Percentiles rank a stretch among this genome's conserved stretches.
phyloP scores from a whole-genome alignment of 1,140 invertebrate genomes.

The Drosophila murphyi region DNA sequence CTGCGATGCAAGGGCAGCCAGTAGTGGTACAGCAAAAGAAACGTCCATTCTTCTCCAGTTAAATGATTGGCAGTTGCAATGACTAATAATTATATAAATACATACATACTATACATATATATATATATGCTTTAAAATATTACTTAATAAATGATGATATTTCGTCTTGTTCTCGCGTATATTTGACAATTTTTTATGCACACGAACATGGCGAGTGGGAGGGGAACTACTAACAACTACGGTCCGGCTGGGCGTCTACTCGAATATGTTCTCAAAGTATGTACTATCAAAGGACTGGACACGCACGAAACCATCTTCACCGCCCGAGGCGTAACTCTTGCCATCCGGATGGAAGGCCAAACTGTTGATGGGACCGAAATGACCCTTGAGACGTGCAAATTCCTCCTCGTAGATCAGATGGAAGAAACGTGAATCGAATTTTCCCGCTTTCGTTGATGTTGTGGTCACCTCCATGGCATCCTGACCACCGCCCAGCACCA shows the following conservation, averaged over 20 bases:
- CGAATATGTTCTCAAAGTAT: constrained; percentile 98
- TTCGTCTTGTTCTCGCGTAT: constrained; percentile 82
- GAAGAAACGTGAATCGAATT: constrained; percentile 99
- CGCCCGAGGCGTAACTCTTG: constrained; percentile 97
- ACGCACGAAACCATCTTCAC: constrained; percentile 99
- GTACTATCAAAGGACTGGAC: constrained; percentile 98
- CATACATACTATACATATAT: constrained; percentile 20
- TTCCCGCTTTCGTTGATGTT: constrained; percentile 96
- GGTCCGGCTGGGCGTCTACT: constrained; percentile 87
- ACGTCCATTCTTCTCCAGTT: constrained; percentile 68
- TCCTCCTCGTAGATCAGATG: constrained; percentile 99
- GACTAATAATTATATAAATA: constrained; percentile 24
- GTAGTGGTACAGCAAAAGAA: constrained; percentile 81
- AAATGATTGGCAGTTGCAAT: constrained; percentile 23
- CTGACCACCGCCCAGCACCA: constrained; percentile 98
- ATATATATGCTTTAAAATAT: constrained; percentile 40
- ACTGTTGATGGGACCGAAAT: constrained; percentile 99
- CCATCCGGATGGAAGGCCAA: constrained; percentile 99
- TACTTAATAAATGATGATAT: constrained; percentile 61
- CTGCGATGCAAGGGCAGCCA: constrained; percentile 77
- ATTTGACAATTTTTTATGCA: constrained; percentile 77
- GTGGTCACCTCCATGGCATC: constrained; percentile 99
- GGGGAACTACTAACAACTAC: constrained; percentile 53
- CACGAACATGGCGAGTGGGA: constrained; percentile 60
- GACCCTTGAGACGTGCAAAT: constrained; percentile 98